Evolutionary conservation across 2,113 vertebrate genomes (phyloP), one percentile per base, ranked within the genome.

Genomic region (Blennius ocellaris): DNA sequence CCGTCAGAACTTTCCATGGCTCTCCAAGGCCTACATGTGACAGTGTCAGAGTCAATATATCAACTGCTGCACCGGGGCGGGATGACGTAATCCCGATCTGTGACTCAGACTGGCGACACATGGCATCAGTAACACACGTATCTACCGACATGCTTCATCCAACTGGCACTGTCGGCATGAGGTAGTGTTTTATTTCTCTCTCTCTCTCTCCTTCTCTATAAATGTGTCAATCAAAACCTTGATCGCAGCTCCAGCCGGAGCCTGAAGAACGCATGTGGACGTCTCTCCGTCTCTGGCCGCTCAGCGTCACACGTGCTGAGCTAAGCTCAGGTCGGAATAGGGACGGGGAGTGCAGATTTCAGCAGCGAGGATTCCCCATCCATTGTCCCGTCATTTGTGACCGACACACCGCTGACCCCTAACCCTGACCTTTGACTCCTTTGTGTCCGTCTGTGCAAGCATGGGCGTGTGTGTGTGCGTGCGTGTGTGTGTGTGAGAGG

Each of bases 71-170:
- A 68, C 44, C 41, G 52, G 6, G 78, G 79, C 51, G 3, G 36
- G 50, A 73, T 90, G 89, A 90, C 51, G 80, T 86, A 86, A 87
- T 75, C 70, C 48, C 11, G 63, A 67, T 71, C 57, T 36, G 72
- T 81, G 87, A 82, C 69, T 89, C 74, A 82, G 71, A 77, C 62
- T 21, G n/a, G 15, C 78, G 68, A 69, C 77, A 84, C 87, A 88
- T 75, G 82, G 74, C 72, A 41, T 50, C 38, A 11, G 63, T 39
- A 55, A 65, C 21, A 40, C 69, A 65, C 80, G 56, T 57, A 61
- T 45, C 72, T 69, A 58, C 38, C 44, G n/a, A 52, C 65, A 57
- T 9, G 54, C 61, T 59, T 54, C 76, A 14, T 53, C 69, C 76
- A 66, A 17, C 65, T 63, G 67, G 37, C 30, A 11, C 64, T 6